Evolutionary conservation across 2,888 invertebrate species (phyloP).

Genomic region (Falcaria lacertinaria): DNA sequence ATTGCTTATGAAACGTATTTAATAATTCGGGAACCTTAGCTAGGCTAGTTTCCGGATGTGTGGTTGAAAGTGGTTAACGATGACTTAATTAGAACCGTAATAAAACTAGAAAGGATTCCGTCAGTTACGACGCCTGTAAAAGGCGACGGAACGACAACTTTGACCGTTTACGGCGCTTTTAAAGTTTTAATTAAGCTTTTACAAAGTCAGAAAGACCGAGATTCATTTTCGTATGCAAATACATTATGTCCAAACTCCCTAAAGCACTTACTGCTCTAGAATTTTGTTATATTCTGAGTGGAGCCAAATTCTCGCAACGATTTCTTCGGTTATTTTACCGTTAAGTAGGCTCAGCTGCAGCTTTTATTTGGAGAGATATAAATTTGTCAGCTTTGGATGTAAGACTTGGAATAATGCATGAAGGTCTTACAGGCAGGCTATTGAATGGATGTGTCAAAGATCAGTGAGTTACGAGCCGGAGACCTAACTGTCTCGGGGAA

Average conservation of each 20-base stretch:
- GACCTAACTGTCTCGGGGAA: background rate
- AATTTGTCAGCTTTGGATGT: constrained; percentile 1
- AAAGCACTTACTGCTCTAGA: constrained; percentile 17
- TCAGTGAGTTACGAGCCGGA: constrained; percentile 1
- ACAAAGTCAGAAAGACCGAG: constrained; percentile 1
- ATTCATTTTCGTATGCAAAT: constrained; percentile 11
- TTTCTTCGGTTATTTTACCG: background rate
- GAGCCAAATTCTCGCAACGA: background rate
- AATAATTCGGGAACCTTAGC: no score
- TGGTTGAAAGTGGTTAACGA: constrained; percentile 3
- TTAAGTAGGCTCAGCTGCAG: constrained; percentile 1
- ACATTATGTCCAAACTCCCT: constrained; percentile 3
- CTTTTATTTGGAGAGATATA: background rate
- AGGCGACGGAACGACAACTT: constrained; percentile 3
- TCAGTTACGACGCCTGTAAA: constrained; percentile 1
- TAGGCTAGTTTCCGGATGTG: background rate
- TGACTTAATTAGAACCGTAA: constrained; percentile 1
- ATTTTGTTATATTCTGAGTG: constrained; percentile 7
- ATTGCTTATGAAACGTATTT: no score
- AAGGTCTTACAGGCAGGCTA: constrained; percentile 1
- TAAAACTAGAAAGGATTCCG: background rate
- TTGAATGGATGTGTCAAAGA: constrained; percentile 1
- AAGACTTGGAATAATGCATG: background rate
- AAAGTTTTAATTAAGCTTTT: constrained; percentile 8
- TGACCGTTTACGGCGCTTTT: constrained; percentile 9